phyloP scores from a whole-genome alignment of 2,888 invertebrate genomes.

The Himalopsyche anomala region DNA sequence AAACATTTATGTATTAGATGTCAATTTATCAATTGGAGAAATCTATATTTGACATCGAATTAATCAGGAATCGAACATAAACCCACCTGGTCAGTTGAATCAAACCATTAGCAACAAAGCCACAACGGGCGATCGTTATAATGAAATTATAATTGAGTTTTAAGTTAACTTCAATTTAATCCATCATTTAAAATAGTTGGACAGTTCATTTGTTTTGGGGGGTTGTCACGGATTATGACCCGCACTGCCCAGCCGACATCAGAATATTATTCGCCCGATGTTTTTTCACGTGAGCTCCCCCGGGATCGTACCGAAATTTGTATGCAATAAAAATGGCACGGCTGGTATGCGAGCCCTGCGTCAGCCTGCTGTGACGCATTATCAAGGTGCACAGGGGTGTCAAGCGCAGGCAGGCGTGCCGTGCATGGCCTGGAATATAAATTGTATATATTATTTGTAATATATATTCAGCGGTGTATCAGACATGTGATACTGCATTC shows the following conservation, averaged over 20 bases:
- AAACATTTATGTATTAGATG: no score
- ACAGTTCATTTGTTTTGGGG: no score
- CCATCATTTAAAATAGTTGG: no score
- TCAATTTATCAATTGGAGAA: no score
- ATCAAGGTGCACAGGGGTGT: constrained; percentile 24
- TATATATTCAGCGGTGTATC: constrained; percentile 16
- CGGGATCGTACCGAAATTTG: constrained; percentile 1
- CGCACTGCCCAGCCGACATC: background rate
- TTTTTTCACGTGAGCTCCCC: background rate
- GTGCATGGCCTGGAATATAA: constrained; percentile 26
- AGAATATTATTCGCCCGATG: constrained; percentile 8
- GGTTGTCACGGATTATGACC: background rate
- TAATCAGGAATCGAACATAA: no score
- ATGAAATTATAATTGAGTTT: no score
- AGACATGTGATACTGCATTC: background rate
- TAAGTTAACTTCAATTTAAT: no score
- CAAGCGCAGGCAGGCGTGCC: constrained; percentile 7
- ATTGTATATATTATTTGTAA: background rate
- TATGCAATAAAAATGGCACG: constrained; percentile 31
- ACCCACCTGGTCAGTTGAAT: no score
- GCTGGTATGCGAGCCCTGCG: constrained; percentile 11
- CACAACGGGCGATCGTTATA: no score
- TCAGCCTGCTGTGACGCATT: constrained; percentile 20
- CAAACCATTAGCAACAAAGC: no score
- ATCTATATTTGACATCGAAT: no score